These are phyloP conservation scores for Cercopithecus mitis DNA, from an alignment of 2,797 vertebrate genomes.

Conservation along the genomic window DNA sequence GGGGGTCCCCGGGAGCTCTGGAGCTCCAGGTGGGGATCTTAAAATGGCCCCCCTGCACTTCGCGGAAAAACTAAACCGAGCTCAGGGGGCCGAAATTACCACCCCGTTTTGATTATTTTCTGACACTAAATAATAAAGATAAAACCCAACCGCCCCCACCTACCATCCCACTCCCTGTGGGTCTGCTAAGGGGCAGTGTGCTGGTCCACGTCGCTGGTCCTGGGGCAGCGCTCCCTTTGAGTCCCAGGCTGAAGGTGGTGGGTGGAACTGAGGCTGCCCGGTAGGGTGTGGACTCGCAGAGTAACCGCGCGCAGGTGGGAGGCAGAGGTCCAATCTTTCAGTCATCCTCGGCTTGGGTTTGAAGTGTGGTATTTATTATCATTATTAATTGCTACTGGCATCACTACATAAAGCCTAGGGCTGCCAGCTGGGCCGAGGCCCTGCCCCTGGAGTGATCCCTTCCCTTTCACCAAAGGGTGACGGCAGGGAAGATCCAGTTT, in stretches of 20 bases:
- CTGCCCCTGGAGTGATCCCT: neutral
- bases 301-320: neutral
- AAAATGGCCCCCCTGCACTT: neutral
- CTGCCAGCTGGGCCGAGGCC: neutral
- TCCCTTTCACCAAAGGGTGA: neutral
- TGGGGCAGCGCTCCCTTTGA: neutral
- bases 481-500: neutral
- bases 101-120: neutral
- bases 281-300: neutral
- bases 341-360: neutral
- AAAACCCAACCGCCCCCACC: neutral
- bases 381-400: constrained; percentile 22
- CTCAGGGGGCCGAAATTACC: neutral
- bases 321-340: neutral
- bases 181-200: neutral
- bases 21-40: neutral
- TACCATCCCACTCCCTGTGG: neutral
- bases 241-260: neutral
- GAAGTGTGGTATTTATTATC: constrained; percentile 27
- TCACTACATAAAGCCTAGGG: neutral
- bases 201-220: neutral
- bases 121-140: neutral
- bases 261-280: neutral
- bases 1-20: neutral
- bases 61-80: neutral